Conservation (phyloP, 2,888 invertebrate species). For the Hirtodrosophila confusa region DNA sequence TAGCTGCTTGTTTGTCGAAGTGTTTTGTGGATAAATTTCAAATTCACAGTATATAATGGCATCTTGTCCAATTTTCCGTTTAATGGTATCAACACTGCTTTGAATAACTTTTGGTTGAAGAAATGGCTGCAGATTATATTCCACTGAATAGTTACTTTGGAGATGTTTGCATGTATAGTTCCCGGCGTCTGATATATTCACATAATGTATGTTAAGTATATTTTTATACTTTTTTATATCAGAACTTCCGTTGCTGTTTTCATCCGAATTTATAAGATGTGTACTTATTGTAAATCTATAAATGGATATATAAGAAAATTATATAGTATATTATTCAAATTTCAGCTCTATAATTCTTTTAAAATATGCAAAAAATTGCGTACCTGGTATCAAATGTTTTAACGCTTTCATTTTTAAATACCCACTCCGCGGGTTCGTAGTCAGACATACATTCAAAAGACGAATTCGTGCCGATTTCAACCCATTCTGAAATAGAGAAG, state of each 20-base stretch:
- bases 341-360: no score
- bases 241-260: constrained; percentile 33
- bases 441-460: constrained; percentile 86
- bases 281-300: constrained; percentile 57
- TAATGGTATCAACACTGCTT: constrained; percentile 83
- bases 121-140: constrained; percentile 75
- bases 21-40: constrained; percentile 86
- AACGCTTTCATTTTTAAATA: constrained; percentile 86
- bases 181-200: constrained; percentile 86
- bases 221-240: constrained; percentile 73
- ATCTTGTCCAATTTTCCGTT: constrained; percentile 85
- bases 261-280: constrained; percentile 37
- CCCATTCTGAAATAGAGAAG: constrained; percentile 68
- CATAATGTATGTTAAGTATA: constrained; percentile 85
- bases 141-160: constrained; percentile 78
- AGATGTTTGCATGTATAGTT: constrained; percentile 86
- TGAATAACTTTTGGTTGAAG: constrained; percentile 84
- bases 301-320: constrained; percentile 4
- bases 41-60: constrained; percentile 86
- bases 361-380: neutral
- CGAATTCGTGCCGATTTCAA: constrained; percentile 84
- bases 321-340: neutral
- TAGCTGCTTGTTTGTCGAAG: constrained; percentile 71
- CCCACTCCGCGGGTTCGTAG: constrained; percentile 86
- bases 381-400: constrained; percentile 85